These are phyloP conservation scores for Propithecus deckenii DNA, from an alignment of 2,797 vertebrate species.

Conservation along the genomic window DNA sequence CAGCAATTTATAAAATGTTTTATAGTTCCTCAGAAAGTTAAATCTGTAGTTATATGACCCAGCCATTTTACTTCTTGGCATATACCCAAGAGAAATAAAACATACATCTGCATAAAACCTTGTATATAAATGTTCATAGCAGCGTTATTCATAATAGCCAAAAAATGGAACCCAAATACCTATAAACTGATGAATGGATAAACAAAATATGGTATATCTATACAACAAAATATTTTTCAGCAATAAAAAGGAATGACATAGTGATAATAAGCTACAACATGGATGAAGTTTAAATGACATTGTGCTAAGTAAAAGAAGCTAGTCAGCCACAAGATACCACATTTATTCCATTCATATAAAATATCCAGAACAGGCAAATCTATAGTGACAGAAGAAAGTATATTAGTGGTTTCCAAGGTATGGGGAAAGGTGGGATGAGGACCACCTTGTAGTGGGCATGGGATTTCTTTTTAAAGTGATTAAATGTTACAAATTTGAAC, in stretches of 20 bases:
- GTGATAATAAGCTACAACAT: background rate
- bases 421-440: background rate
- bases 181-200: background rate
- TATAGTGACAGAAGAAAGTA: background rate
- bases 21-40: background rate
- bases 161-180: background rate
- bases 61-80: background rate
- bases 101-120: background rate
- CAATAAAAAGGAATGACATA: background rate
- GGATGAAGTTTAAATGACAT: background rate
- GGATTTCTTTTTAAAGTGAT: background rate
- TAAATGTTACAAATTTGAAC: constrained; percentile 12
- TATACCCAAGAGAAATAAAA: background rate
- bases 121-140: background rate
- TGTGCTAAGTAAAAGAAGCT: background rate
- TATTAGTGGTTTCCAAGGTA: background rate
- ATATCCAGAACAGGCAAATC: background rate
- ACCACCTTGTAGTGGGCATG: background rate
- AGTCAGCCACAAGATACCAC: background rate
- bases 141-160: background rate
- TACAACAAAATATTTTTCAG: background rate
- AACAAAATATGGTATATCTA: background rate
- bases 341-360: background rate
- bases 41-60: background rate
- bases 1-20: background rate